These are phyloP conservation scores for Dicyrtoma fusca DNA, from an alignment of 2,888 invertebrate genomes.

Conservation along the genomic window DNA sequence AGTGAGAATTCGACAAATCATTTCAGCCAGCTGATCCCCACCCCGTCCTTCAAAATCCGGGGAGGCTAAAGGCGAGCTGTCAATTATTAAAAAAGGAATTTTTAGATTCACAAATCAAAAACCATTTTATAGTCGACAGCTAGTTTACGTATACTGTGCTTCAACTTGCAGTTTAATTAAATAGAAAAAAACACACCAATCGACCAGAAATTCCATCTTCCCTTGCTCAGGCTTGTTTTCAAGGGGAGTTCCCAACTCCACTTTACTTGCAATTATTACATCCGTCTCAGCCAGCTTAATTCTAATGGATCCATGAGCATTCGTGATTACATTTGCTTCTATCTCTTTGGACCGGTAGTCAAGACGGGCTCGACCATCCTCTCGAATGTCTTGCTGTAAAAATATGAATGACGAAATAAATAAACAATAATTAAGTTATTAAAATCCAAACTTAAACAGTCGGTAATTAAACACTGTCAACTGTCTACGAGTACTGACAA, in stretches of 20 bases:
- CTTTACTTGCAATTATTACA: slow-evolving; percentile 87
- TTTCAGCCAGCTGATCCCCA: slow-evolving; percentile 85
- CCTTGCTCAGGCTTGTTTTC: slow-evolving; percentile 76
- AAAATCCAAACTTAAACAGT: no score
- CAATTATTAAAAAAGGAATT: neutral
- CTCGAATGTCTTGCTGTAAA: slow-evolving; percentile 78
- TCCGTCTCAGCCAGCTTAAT: slow-evolving; percentile 88
- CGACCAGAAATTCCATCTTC: slow-evolving; percentile 92
- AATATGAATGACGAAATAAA: slow-evolving; percentile 28
- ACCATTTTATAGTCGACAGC: neutral
- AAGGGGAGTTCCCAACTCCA: slow-evolving; percentile 80
- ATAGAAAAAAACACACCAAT: slow-evolving; percentile 76
- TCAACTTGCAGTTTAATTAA: neutral
- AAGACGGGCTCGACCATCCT: slow-evolving; percentile 77
- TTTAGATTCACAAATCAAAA: no score
- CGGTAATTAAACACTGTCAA: no score
- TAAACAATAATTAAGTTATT: neutral
- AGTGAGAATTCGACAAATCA: slow-evolving; percentile 77
- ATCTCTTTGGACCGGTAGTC: slow-evolving; percentile 86
- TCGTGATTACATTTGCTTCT: slow-evolving; percentile 81
- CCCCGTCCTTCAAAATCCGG: slow-evolving; percentile 96
- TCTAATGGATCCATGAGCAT: slow-evolving; percentile 84
- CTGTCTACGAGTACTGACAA: no score
- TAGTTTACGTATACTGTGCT: no score
- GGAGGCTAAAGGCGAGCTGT: slow-evolving; percentile 93